A percentile compares a stretch with the other conserved stretches of the same genome.
Evolutionary conservation across 1,140 invertebrate species (phyloP).

Genomic region (Parasteatoda tepidariorum): DNA sequence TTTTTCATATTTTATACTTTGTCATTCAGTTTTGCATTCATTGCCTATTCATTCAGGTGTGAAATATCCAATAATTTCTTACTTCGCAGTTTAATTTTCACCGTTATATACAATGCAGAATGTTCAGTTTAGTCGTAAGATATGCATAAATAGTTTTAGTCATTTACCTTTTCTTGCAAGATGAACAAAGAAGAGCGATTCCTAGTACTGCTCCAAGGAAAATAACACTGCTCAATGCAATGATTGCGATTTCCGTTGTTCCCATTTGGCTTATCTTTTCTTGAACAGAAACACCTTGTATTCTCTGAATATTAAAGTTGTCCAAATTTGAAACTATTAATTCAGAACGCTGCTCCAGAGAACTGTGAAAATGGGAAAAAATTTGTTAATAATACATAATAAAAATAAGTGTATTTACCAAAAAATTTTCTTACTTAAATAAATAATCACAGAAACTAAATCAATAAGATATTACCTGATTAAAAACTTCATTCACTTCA

Average conservation of each 20-base stretch:
- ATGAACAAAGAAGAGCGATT: slow-evolving; percentile 68
- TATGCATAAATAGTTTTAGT: too few species aligned
- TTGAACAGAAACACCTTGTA: slow-evolving; percentile 66
- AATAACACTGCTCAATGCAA: slow-evolving; percentile 81
- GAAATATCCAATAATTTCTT: too few species aligned
- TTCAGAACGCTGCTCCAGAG: slow-evolving; percentile 71
- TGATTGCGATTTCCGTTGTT: slow-evolving; percentile 82
- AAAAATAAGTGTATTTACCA: not conserved
- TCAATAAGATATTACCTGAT: too few species aligned
- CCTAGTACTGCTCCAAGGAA: slow-evolving; percentile 83
- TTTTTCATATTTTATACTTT: too few species aligned
- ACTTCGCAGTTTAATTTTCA: too few species aligned
- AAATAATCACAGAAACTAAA: not conserved
- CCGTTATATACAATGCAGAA: too few species aligned
- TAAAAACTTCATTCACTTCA: too few species aligned
- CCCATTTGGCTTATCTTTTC: slow-evolving; percentile 74
- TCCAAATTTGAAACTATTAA: slow-evolving; percentile 74
- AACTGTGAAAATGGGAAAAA: slow-evolving; percentile 13
- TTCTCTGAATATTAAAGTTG: slow-evolving; percentile 71
- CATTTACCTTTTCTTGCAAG: slow-evolving; percentile 64
- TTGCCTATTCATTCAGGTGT: too few species aligned
- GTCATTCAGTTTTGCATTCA: too few species aligned
- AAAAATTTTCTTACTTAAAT: not conserved
- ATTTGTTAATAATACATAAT: not conserved
- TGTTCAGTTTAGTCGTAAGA: too few species aligned